These are phyloP conservation scores for Eupsilia transversa DNA, from an alignment of 2,888 invertebrate species.

Conservation along the genomic window DNA sequence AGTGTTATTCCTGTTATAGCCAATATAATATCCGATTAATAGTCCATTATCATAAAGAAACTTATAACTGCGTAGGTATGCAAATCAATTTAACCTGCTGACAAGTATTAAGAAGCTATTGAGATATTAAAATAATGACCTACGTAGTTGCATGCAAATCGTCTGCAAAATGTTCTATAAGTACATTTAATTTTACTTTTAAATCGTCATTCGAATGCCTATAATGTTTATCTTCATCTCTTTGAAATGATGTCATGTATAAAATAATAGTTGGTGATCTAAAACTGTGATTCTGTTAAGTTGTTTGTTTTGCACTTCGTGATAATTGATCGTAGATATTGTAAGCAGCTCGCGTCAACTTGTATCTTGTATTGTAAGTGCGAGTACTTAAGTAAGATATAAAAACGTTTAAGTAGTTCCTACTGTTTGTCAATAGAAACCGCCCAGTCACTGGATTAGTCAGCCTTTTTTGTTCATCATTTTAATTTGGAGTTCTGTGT, in stretches of 20 bases:
- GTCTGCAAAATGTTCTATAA: slow-evolving; percentile 23
- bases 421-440: slow-evolving; percentile 16
- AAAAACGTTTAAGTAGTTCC: slow-evolving; percentile 23
- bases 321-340: slow-evolving; percentile 43
- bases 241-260: slow-evolving; percentile 64
- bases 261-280: slow-evolving; percentile 59
- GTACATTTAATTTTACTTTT: slow-evolving; percentile 32
- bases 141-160: slow-evolving; percentile 54
- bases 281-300: slow-evolving; percentile 51
- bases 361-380: slow-evolving; percentile 16
- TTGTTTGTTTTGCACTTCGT: slow-evolving; percentile 54
- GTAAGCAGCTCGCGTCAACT: slow-evolving; percentile 39
- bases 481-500: slow-evolving; percentile 15
- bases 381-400: not conserved
- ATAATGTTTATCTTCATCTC: slow-evolving; percentile 47
- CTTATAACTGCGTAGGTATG: slow-evolving; percentile 7
- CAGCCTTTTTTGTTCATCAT: slow-evolving; percentile 29
- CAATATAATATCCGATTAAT: slow-evolving; percentile 26
- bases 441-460: slow-evolving; percentile 22
- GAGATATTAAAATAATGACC: slow-evolving; percentile 41
- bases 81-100: slow-evolving; percentile 22
- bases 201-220: slow-evolving; percentile 34
- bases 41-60: slow-evolving; percentile 32
- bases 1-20: not conserved
- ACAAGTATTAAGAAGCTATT: slow-evolving; percentile 26